These are phyloP conservation scores for Trachops cirrhosus DNA, from an alignment of 2,797 vertebrate genomes.

Conservation along the genomic window DNA sequence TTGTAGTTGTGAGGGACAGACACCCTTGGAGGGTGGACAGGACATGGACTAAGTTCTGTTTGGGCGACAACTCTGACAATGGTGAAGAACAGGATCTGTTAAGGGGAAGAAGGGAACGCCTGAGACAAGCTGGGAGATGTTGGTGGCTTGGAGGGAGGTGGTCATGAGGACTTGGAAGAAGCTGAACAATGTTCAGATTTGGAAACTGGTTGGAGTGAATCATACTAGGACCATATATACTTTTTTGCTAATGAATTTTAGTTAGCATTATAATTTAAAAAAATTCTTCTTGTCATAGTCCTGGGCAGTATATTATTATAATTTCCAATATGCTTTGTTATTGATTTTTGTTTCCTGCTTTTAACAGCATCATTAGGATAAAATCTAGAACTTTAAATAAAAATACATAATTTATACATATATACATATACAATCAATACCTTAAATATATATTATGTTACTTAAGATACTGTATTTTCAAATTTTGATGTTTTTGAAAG, in stretches of 20 bases:
- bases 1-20: neutral
- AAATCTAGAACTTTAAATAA: conserved; percentile 31
- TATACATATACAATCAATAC: neutral
- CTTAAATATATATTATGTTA: neutral
- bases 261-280: neutral
- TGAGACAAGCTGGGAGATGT: neutral
- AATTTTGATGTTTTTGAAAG: neutral
- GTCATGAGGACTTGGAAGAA: neutral
- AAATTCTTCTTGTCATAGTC: neutral
- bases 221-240: neutral
- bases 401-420: neutral
- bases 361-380: neutral
- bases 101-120: neutral
- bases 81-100: neutral
- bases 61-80: neutral
- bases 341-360: neutral
- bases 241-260: neutral
- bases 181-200: neutral
- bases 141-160: neutral
- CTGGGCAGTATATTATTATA: neutral
- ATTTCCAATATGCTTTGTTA: neutral
- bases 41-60: neutral
- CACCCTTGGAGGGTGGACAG: neutral
- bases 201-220: neutral
- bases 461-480: neutral